These are phyloP conservation scores for Sebastes vulpes DNA, from an alignment of 2,797 vertebrate genomes.

Conservation along the genomic window DNA sequence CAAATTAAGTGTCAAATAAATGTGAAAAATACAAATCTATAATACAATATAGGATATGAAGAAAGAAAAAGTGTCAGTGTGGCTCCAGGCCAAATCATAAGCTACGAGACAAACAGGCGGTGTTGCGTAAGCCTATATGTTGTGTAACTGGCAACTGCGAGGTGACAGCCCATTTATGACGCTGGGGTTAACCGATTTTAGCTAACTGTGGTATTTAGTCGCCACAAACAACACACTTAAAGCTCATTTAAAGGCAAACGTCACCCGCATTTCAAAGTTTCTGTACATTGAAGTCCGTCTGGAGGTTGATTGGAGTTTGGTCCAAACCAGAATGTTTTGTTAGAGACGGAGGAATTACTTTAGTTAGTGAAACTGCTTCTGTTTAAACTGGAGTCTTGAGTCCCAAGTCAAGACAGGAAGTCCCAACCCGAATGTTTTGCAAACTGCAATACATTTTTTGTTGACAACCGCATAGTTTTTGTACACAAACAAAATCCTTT, in stretches of 20 bases:
- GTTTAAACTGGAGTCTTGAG: background rate
- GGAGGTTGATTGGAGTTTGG: constrained; percentile 25
- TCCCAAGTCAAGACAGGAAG: no score
- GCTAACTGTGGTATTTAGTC: constrained; percentile 39
- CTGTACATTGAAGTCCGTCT: constrained; percentile 30
- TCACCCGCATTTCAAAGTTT: constrained; percentile 15
- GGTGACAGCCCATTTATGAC: constrained; percentile 69
- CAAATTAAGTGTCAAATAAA: background rate
- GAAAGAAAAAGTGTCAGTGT: background rate
- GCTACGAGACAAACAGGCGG: constrained; percentile 7
- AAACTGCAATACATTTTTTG: no score
- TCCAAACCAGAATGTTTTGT: constrained; percentile 41
- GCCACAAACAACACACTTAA: constrained; percentile 57
- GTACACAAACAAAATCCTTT: no score
- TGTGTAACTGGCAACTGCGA: constrained; percentile 35
- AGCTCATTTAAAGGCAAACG: constrained; percentile 43
- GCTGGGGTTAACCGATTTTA: constrained; percentile 59
- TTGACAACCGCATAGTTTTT: no score
- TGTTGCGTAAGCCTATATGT: constrained; percentile 25
- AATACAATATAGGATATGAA: background rate
- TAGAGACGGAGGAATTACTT: background rate
- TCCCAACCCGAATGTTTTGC: no score
- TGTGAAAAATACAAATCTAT: background rate
- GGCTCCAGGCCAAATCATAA: background rate
- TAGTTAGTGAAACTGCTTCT: background rate